A percentile compares a stretch with the other conserved stretches of the same genome.
Conservation (phyloP, 2,797 vertebrate genomes). For the Gobio occitaniae region DNA sequence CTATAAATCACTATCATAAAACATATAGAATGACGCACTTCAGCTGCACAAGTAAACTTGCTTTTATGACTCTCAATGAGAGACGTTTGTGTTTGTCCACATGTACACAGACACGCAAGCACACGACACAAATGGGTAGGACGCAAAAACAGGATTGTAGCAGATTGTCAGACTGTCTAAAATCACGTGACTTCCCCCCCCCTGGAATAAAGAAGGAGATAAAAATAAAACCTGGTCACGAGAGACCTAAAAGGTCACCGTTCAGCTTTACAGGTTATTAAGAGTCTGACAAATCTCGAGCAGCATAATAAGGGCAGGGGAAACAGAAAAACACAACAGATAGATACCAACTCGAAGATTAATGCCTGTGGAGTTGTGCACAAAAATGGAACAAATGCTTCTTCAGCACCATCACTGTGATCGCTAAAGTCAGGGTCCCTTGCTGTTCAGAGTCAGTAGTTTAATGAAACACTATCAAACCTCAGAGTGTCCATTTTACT, state of each 20-base stretch:
- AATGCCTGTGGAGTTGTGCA: background rate
- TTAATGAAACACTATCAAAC: slow-evolving; percentile 31
- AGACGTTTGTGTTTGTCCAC: slow-evolving; percentile 27
- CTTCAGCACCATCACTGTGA: background rate
- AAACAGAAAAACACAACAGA: slow-evolving; percentile 12
- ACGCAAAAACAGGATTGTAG: slow-evolving; percentile 7
- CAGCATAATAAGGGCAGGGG: slow-evolving; percentile 23
- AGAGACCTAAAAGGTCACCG: slow-evolving; percentile 42
- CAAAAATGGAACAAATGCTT: background rate
- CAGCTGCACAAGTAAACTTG: slow-evolving; percentile 35
- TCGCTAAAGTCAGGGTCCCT: background rate
- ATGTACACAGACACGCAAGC: slow-evolving; percentile 13
- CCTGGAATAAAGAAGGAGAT: slow-evolving; percentile 15
- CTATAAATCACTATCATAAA: slow-evolving; percentile 54
- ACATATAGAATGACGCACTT: slow-evolving; percentile 20
- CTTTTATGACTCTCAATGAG: slow-evolving; percentile 46
- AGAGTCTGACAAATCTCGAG: slow-evolving; percentile 15
- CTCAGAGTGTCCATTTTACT: background rate
- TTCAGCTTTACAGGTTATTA: slow-evolving; percentile 33
- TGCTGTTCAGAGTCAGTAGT: slow-evolving; percentile 8
- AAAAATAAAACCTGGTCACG: slow-evolving; percentile 26
- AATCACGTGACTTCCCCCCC: slow-evolving; percentile 28
- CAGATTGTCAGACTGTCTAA: slow-evolving; percentile 15
- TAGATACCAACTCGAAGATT: background rate
- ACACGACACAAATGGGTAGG: slow-evolving; percentile 1